Evolutionary conservation across 2,113 vertebrate genomes (phyloP).

Genomic region (Stegostoma tigrinum): DNA sequence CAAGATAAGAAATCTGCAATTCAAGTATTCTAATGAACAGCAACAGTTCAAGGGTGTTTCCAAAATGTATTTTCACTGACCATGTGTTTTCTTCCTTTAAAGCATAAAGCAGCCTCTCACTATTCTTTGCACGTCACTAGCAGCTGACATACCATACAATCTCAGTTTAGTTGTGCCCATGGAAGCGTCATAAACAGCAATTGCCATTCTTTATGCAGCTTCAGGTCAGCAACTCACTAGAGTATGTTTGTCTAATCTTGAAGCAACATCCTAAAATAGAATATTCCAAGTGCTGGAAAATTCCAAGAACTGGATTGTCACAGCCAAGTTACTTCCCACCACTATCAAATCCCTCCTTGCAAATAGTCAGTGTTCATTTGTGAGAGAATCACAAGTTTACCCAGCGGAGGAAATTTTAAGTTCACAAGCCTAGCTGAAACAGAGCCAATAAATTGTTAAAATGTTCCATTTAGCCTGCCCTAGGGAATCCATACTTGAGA

Average conservation of each 20-base stretch:
- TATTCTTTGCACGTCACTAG: background rate
- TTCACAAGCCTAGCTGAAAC: background rate
- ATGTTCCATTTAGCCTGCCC: background rate
- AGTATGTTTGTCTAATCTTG: background rate
- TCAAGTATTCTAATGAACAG: background rate
- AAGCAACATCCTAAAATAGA: background rate
- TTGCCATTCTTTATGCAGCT: background rate
- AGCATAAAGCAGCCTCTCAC: background rate
- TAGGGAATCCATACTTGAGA: background rate
- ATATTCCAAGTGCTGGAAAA: background rate
- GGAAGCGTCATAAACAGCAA: background rate
- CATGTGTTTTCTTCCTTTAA: background rate
- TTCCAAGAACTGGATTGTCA: background rate
- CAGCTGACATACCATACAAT: background rate
- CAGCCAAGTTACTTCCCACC: background rate
- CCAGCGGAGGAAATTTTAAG: background rate
- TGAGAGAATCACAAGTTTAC: background rate
- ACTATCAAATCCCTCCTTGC: background rate
- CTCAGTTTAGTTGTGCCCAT: background rate
- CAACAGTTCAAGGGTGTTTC: background rate
- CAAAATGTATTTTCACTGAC: background rate
- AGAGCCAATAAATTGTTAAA: background rate
- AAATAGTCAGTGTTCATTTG: background rate
- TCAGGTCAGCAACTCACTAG: background rate
- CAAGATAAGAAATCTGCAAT: background rate